A percentile compares a stretch with the other conserved stretches of the same genome.
Evolutionary conservation across 2,888 invertebrate species (phyloP).

Genomic region (Cheilosia impressa): DNA sequence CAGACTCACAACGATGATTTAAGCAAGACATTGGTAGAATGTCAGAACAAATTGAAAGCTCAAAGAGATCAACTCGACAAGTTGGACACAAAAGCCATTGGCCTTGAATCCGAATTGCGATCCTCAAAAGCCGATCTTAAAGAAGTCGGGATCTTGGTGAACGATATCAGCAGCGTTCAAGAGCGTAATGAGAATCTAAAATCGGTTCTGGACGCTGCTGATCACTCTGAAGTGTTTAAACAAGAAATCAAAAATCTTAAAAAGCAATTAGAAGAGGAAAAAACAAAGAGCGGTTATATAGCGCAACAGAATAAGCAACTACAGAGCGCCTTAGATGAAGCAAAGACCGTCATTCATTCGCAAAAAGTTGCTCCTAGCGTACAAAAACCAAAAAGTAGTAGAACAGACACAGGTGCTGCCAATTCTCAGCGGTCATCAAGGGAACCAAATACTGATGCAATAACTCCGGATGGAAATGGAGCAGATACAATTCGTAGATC

Average conservation of each 20-base stretch:
- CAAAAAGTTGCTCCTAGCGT: neutral
- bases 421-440: neutral
- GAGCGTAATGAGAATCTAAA: constrained; percentile 47
- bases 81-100: constrained; percentile 10
- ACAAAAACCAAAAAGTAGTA: neutral
- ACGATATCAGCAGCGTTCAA: constrained; percentile 79
- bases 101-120: constrained; percentile 14
- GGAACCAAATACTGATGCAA: too few relatives aligned
- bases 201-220: constrained; percentile 59
- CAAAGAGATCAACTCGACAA: constrained; percentile 20
- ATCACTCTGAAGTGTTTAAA: constrained; percentile 50
- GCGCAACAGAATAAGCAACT: neutral
- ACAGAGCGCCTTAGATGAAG: neutral
- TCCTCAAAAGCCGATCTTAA: constrained; percentile 28
- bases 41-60: constrained; percentile 15
- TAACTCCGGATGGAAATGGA: neutral
- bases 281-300: constrained; percentile 14
- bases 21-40: constrained; percentile 24
- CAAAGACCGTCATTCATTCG: neutral
- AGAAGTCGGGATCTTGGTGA: constrained; percentile 75
- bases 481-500: neutral
- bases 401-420: neutral
- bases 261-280: constrained; percentile 12
- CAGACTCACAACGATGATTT: constrained; percentile 39
- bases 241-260: constrained; percentile 51